phyloP scores from a whole-genome alignment of 1,140 invertebrate species.

The Matsumurasca onukii region DNA sequence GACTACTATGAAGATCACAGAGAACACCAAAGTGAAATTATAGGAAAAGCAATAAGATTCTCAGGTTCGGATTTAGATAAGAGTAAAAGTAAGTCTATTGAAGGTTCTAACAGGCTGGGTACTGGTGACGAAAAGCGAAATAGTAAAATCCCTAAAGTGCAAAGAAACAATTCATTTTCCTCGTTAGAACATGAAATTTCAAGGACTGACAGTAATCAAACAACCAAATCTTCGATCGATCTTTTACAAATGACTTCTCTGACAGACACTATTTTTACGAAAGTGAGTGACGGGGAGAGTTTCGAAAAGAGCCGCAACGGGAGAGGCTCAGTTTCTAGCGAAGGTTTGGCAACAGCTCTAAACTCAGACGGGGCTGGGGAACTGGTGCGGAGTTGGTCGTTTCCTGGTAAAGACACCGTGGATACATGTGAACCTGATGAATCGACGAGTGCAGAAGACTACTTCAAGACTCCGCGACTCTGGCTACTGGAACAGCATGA shows the following conservation, averaged over 20 bases:
- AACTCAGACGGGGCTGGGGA: slow-evolving; percentile 31
- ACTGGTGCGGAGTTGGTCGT: slow-evolving; percentile 43
- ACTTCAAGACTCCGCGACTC: slow-evolving; percentile 48
- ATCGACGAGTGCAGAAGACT: slow-evolving; percentile 60
- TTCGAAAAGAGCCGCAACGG: slow-evolving; percentile 29
- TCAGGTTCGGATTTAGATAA: slow-evolving; percentile 29
- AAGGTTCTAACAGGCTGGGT: slow-evolving; percentile 25
- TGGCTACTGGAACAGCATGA: neutral
- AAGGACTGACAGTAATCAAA: slow-evolving; percentile 33
- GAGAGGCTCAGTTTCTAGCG: slow-evolving; percentile 38
- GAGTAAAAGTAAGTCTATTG: slow-evolving; percentile 31
- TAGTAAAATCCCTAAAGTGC: slow-evolving; percentile 15
- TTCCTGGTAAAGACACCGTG: slow-evolving; percentile 39
- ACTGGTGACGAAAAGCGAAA: slow-evolving; percentile 11
- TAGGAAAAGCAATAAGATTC: slow-evolving; percentile 25
- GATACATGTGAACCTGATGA: slow-evolving; percentile 46
- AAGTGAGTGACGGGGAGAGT: slow-evolving; percentile 41
- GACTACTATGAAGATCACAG: slow-evolving; percentile 42
- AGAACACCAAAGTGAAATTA: slow-evolving; percentile 28
- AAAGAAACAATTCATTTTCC: slow-evolving; percentile 39
- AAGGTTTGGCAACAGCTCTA: slow-evolving; percentile 25
- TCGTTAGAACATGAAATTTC: slow-evolving; percentile 37
- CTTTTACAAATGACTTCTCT: slow-evolving; percentile 36
- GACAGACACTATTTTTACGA: slow-evolving; percentile 41
- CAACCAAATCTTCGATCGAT: slow-evolving; percentile 40